Evolutionary conservation across 2,888 invertebrate species (phyloP), one percentile per base, ranked within the genome.

Genomic region (Lasioglossum oenotherae): DNA sequence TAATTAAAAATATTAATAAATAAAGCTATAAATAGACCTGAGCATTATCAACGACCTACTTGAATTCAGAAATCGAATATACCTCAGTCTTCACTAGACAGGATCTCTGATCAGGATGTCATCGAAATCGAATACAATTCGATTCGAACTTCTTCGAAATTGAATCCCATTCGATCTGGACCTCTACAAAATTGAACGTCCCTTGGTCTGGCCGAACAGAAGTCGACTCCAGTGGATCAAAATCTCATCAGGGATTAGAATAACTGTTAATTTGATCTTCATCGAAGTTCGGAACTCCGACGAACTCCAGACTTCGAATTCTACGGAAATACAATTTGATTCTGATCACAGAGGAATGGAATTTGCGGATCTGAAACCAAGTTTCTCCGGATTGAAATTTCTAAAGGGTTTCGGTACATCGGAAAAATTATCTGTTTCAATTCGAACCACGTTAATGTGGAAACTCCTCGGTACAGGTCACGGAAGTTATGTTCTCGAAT

Each of bases 51-150:
- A 57, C 4, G 31, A 31, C 16, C 67, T 16, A 2, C 19, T 38
- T 8, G 38, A 38, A 60, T 27, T 31, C 31, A 16, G 64, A 31
- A 27, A 31, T 31, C 64, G 64, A 31, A 3, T 14, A 16, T 31
- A 23, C 35, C 35, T 23, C 23, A 3, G 10, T 41, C 41, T 12
- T n/a, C 41, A n/a, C 41, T 23, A n/a, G 41, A 41, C 38, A 23
- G n/a, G 10, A 38, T 4, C 38, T 10, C 69, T 8, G 35, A 19
- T 35, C 19, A 31, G 35, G 8, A 35, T 35, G 31, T 4, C 67
- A 67, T 35, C 23, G 67, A 35, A 69, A 69, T 69, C 10, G 38
- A 38, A 38, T 69, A 38, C 38, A 69, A 69, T 69, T 69, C 67
- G 35, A 69, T 69, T 19, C 35, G 67, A 19, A 38, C 19, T 38